These are phyloP conservation scores for Paracyclopina nana DNA, from an alignment of 1,140 invertebrate genomes.

Conservation along the genomic window DNA sequence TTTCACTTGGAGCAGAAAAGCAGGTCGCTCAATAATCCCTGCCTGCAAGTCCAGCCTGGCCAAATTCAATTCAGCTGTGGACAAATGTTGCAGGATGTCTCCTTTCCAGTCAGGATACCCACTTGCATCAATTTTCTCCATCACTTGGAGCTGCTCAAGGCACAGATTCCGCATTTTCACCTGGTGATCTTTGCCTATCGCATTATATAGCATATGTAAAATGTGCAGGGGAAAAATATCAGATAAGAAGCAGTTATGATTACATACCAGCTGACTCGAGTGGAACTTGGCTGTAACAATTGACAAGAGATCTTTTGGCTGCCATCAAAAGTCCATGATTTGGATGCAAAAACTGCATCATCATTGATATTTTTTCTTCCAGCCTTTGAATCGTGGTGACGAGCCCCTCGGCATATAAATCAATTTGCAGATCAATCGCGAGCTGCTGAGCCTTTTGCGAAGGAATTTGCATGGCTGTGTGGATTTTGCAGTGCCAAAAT, in stretches of 20 bases:
- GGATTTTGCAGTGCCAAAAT: not conserved
- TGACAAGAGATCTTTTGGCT: not conserved
- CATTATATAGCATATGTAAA: no score
- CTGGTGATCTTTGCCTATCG: not conserved
- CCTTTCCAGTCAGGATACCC: not conserved
- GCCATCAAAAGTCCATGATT: not conserved
- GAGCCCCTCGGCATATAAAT: not conserved
- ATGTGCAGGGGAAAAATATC: no score
- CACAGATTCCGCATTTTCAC: not conserved
- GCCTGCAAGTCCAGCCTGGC: not conserved
- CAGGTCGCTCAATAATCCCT: not conserved
- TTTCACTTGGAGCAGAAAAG: not conserved
- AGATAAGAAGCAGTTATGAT: no score
- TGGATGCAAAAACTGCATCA: not conserved
- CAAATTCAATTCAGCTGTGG: not conserved
- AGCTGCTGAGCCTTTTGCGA: not conserved
- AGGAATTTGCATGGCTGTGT: not conserved
- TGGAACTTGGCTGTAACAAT: conserved; percentile 2
- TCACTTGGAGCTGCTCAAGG: not conserved
- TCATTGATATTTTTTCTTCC: not conserved
- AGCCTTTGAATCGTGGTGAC: not conserved
- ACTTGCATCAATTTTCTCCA: not conserved
- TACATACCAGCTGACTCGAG: no score
- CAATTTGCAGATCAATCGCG: not conserved
- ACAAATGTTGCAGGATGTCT: not conserved